Conservation (phyloP, 2,113 vertebrate genomes). For the Callipepla squamata region DNA sequence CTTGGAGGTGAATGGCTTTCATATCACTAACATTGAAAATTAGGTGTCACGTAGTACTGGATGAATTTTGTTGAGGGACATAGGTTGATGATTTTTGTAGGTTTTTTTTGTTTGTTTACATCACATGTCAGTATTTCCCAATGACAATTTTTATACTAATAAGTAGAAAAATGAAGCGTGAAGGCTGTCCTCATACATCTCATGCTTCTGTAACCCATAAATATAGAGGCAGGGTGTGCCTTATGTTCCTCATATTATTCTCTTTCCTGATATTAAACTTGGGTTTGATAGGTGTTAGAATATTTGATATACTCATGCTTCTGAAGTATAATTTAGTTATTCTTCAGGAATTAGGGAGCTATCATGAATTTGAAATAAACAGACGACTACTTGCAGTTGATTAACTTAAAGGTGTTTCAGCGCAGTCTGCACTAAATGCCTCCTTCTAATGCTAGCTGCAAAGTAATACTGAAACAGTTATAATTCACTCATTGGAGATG, state of each 20-base stretch:
- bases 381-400: background rate
- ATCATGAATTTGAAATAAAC: background rate
- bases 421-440: background rate
- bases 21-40: background rate
- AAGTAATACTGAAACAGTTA: background rate
- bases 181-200: background rate
- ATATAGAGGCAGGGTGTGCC: background rate
- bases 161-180: background rate
- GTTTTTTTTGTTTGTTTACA: background rate
- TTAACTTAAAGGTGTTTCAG: background rate
- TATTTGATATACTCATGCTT: background rate
- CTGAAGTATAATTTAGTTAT: background rate
- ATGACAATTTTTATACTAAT: background rate
- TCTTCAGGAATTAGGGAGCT: background rate
- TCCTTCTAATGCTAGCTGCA: background rate
- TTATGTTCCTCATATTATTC: background rate
- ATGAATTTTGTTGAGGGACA: background rate
- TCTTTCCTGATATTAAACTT: background rate
- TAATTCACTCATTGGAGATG: conserved; percentile 29
- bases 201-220: background rate
- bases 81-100: background rate
- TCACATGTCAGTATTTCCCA: background rate
- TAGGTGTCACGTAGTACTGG: fast-evolving
- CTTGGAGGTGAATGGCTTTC: background rate
- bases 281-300: background rate